phyloP scores from a whole-genome alignment of 2,113 vertebrate species.

The Hippocampus comes region DNA sequence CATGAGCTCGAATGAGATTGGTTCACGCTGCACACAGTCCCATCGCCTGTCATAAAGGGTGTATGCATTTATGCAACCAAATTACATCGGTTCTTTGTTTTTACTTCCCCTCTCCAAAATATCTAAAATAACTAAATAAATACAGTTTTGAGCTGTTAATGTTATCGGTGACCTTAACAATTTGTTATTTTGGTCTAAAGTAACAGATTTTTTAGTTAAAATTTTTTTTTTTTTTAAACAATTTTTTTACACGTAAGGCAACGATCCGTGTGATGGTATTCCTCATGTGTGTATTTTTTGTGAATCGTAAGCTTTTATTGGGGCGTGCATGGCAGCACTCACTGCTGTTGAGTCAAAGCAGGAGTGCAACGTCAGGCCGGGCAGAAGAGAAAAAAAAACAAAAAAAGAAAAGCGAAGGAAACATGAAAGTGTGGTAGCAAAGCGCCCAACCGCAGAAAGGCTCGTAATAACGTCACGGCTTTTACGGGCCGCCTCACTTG shows the following conservation, averaged over 20 bases:
- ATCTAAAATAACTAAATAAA: too few species aligned
- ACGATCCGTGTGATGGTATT: slow-evolving; percentile 48
- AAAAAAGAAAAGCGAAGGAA: neutral
- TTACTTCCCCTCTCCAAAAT: too few species aligned
- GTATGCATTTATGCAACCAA: too few species aligned
- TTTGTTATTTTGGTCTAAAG: slow-evolving; percentile 19
- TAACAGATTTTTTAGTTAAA: slow-evolving; percentile 40
- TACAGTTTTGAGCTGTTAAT: too few species aligned
- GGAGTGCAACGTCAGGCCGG: slow-evolving; percentile 59
- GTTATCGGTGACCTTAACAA: too few species aligned
- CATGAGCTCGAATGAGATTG: too few species aligned
- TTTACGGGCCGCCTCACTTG: slow-evolving; percentile 24
- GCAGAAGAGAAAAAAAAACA: neutral
- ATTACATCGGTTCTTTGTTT: too few species aligned
- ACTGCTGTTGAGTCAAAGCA: slow-evolving; percentile 57
- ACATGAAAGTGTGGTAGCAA: slow-evolving; percentile 54
- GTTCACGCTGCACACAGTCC: too few species aligned
- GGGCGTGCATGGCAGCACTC: slow-evolving; percentile 64
- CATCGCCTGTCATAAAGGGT: too few species aligned
- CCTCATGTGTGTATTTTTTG: slow-evolving; percentile 38
- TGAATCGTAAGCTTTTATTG: slow-evolving; percentile 62
- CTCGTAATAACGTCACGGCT: slow-evolving; percentile 39
- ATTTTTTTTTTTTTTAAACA: too few species aligned
- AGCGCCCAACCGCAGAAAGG: slow-evolving; percentile 47
- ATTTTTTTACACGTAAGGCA: slow-evolving; percentile 51